phyloP scores from a whole-genome alignment of 2,888 invertebrate species.

The Brachyptera putata region DNA sequence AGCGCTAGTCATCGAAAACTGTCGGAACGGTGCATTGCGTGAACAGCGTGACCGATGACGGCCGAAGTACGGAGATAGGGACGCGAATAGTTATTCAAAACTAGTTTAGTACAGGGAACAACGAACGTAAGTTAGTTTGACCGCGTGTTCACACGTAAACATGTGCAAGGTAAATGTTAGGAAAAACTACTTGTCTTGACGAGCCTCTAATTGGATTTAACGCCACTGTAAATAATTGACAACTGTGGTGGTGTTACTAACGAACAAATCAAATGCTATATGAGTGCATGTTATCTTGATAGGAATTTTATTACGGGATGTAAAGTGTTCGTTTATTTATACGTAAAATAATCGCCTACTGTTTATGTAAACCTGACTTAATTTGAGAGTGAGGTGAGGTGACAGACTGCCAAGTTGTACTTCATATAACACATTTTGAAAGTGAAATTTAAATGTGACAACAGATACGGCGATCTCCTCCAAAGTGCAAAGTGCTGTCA shows the following conservation, averaged over 20 bases:
- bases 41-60: conserved; percentile 4
- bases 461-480: background rate
- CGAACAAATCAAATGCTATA: too few species aligned
- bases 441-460: conserved; percentile 18
- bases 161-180: background rate
- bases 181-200: background rate
- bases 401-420: background rate
- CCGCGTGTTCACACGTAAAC: background rate
- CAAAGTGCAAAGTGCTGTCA: conserved; percentile 20
- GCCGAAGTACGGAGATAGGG: conserved; percentile 12
- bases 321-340: background rate
- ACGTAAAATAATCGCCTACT: background rate
- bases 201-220: conserved; percentile 5
- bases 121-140: background rate
- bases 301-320: background rate
- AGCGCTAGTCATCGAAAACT: too few species aligned
- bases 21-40: background rate
- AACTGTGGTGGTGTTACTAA: background rate
- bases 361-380: background rate
- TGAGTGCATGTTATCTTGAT: conserved; percentile 4
- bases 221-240: conserved; percentile 7
- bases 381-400: conserved; percentile 1
- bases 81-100: conserved; percentile 18
- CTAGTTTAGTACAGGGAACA: conserved; percentile 7
- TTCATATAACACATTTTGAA: conserved; percentile 12